Evolutionary conservation across 2,797 vertebrate genomes (phyloP).

Genomic region (Mareca penelope): DNA sequence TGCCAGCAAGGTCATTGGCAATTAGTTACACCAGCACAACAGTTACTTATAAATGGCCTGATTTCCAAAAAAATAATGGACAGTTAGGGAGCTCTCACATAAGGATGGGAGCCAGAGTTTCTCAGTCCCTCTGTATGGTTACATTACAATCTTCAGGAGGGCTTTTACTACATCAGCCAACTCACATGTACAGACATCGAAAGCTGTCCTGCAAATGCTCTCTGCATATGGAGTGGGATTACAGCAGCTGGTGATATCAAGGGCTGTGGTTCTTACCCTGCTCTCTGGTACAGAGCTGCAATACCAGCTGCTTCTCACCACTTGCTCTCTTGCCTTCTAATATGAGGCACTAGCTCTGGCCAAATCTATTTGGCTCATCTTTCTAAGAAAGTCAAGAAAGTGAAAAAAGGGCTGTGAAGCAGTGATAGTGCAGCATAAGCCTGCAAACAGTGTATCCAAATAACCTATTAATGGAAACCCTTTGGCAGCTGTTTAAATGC

Average conservation of each 20-base stretch:
- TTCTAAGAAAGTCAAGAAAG: conserved; percentile 6
- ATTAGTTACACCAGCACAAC: neutral
- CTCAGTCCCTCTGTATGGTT: neutral
- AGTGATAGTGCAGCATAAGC: conserved; percentile 39
- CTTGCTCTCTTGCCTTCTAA: neutral
- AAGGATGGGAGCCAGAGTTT: neutral
- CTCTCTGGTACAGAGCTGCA: neutral
- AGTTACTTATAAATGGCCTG: neutral
- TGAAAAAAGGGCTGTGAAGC: conserved; percentile 54
- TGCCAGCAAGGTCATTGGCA: neutral
- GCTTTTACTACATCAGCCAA: neutral
- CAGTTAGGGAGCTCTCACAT: accelerated
- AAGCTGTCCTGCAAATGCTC: neutral
- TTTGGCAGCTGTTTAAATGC: conserved; percentile 62
- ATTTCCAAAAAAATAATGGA: accelerated
- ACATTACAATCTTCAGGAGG: neutral
- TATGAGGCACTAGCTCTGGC: neutral
- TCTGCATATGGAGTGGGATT: neutral
- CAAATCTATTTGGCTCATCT: conserved; percentile 16
- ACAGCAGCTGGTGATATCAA: neutral
- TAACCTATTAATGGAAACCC: conserved; percentile 49
- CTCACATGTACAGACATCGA: accelerated
- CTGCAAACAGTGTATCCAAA: conserved; percentile 3
- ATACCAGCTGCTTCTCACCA: neutral
- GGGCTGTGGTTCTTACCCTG: neutral